Percentiles rank a stretch among this genome's conserved stretches.
Evolutionary conservation across 2,113 vertebrate genomes (phyloP).

Genomic region (Arothron firmamentum): DNA sequence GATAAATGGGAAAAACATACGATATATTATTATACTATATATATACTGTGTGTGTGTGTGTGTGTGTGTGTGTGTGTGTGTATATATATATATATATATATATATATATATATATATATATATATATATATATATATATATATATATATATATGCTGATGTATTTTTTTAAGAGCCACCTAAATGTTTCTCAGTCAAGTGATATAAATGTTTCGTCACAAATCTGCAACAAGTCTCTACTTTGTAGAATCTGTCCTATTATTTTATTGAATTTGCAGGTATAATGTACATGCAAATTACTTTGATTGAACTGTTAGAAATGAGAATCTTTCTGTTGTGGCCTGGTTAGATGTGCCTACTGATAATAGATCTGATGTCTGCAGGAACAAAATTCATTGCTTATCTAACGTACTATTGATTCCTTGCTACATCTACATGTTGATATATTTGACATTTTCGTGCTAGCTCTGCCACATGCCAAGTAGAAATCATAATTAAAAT

Average conservation of each 20-base stretch:
- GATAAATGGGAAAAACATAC: neutral
- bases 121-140: no score
- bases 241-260: neutral
- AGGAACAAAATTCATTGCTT: neutral
- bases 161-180: no score
- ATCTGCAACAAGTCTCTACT: no score
- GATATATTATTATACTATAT: no score
- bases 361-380: slow-evolving; percentile 34
- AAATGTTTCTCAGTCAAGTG: no score
- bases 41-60: no score
- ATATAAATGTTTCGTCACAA: no score
- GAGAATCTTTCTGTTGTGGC: slow-evolving; percentile 19
- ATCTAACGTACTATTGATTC: no score
- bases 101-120: no score
- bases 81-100: no score
- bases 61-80: no score
- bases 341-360: slow-evolving; percentile 31
- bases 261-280: neutral
- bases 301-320: neutral
- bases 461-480: neutral
- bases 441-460: slow-evolving; percentile 3
- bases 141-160: no score
- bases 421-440: slow-evolving; percentile 1
- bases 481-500: slow-evolving; percentile 46
- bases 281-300: neutral